Percentiles rank a stretch among this genome's conserved stretches.
Evolutionary conservation across 2,797 vertebrate species (phyloP).

Genomic region (Dromococcyx pavoninus): DNA sequence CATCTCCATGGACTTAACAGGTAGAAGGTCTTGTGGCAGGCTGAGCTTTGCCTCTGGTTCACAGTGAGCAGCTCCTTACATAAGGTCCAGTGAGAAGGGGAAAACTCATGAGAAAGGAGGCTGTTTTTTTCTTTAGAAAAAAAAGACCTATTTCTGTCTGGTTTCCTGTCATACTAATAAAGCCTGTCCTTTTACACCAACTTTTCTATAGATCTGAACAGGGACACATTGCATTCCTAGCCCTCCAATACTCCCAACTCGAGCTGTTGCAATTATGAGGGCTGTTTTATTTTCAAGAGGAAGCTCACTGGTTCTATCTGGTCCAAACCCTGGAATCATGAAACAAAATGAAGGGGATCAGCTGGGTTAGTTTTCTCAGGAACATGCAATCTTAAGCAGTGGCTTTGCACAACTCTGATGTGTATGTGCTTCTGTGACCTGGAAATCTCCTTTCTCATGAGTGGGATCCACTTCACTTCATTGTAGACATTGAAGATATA

Average conservation of each 20-base stretch:
- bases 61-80: neutral
- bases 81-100: neutral
- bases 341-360: neutral
- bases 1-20: neutral
- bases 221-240: neutral
- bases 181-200: neutral
- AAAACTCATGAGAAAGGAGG: neutral
- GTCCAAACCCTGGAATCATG: neutral
- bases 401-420: neutral
- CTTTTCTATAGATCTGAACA: neutral
- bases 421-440: neutral
- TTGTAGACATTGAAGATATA: neutral
- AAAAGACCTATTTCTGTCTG: neutral
- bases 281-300: neutral
- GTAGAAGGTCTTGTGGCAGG: neutral
- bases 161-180: neutral
- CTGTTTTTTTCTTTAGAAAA: neutral
- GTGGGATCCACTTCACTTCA: conserved; percentile 18
- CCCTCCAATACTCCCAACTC: neutral
- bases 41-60: neutral
- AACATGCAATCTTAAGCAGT: neutral
- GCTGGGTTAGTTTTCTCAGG: neutral
- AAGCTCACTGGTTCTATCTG: neutral
- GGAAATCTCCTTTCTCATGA: neutral
- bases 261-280: neutral